These are phyloP conservation scores for Trichechus manatus DNA, from an alignment of 2,113 vertebrate genomes.

Conservation along the genomic window DNA sequence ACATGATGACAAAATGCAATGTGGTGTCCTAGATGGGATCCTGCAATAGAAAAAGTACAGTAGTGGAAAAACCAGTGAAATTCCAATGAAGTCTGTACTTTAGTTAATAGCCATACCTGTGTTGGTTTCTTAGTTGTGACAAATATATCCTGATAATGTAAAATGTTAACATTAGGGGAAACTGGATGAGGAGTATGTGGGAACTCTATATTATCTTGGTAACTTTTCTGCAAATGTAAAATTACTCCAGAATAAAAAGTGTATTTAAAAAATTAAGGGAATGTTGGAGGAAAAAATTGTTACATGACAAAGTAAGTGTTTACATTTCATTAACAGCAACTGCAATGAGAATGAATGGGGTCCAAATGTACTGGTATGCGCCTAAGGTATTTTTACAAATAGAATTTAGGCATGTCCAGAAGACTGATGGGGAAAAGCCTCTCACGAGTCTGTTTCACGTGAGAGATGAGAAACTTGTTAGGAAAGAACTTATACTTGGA, in stretches of 20 bases:
- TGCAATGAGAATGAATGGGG: background rate
- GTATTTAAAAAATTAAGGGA: background rate
- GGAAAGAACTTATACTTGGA: constrained; percentile 23
- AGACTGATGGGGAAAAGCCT: background rate
- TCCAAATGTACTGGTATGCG: background rate
- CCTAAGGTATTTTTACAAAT: constrained; percentile 55
- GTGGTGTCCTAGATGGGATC: background rate
- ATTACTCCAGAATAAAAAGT: background rate
- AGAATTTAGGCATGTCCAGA: constrained; percentile 4
- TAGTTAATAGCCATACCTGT: background rate
- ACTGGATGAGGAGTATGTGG: background rate
- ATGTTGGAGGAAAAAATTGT: background rate
- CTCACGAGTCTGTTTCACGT: constrained; percentile 6
- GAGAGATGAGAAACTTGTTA: background rate
- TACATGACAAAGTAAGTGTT: background rate
- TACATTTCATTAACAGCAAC: background rate
- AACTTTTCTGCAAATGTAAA: constrained; percentile 5
- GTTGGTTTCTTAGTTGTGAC: constrained; percentile 33
- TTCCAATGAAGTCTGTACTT: background rate
- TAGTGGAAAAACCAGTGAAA: constrained; percentile 11
- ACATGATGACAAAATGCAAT: background rate
- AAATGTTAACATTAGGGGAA: background rate
- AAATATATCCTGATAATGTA: background rate
- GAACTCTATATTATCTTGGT: background rate
- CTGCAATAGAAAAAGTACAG: constrained; percentile 22